A percentile compares a stretch with the other conserved stretches of the same genome.
Evolutionary conservation across 1,140 invertebrate genomes (phyloP).

Genomic region (Babylonia areolata): DNA sequence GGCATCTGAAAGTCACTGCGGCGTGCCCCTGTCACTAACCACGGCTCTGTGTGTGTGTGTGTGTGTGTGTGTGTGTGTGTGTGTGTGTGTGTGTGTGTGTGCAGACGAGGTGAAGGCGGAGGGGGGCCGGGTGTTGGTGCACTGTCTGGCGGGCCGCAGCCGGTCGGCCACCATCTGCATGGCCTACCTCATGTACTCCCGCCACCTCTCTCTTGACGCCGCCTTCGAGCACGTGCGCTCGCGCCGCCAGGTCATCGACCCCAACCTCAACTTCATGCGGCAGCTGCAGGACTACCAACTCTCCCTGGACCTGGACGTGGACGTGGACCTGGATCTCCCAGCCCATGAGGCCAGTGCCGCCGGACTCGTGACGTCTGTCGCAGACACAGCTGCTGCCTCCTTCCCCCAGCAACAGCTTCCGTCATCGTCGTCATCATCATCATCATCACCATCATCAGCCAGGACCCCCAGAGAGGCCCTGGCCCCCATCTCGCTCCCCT

Average conservation of each 20-base stretch:
- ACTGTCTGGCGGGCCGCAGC: constrained; percentile 95
- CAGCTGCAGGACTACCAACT: constrained; percentile 74
- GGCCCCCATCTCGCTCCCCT: background rate
- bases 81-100: constrained; percentile 75
- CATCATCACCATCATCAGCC: background rate
- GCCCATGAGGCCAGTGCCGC: too few relatives aligned
- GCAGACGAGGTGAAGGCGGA: constrained; percentile 87
- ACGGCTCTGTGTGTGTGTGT: too few relatives aligned
- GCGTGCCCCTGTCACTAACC: too few relatives aligned
- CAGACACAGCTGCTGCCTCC: background rate
- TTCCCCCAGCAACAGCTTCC: too few relatives aligned
- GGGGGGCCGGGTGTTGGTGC: constrained; percentile 88
- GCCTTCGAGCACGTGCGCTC: constrained; percentile 92
- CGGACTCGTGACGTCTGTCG: background rate
- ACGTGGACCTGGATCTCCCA: background rate
- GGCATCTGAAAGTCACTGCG: too few relatives aligned
- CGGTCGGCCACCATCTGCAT: constrained; percentile 95
- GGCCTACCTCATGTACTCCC: constrained; percentile 95
- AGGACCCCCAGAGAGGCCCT: background rate
- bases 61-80: too few relatives aligned
- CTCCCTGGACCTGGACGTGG: background rate
- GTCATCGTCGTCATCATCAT: too few relatives aligned
- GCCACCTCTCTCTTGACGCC: constrained; percentile 86
- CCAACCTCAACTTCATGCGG: constrained; percentile 83
- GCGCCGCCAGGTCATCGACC: constrained; percentile 91